These are phyloP conservation scores for Bursaphelenchus okinawaensis DNA, from an alignment of 2,888 invertebrate genomes.

Conservation along the genomic window DNA sequence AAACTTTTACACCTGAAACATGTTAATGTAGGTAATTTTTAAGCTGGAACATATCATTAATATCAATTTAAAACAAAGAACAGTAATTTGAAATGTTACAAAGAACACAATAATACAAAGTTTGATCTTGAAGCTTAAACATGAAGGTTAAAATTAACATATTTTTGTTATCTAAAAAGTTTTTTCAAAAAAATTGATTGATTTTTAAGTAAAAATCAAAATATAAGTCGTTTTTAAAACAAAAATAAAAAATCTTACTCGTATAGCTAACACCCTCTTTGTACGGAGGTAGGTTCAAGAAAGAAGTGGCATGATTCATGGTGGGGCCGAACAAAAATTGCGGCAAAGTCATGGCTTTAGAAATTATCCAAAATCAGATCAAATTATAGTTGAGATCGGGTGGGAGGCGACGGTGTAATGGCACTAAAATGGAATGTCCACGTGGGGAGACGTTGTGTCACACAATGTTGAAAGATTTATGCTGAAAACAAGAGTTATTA, in stretches of 20 bases:
- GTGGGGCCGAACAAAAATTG: constrained; percentile 11
- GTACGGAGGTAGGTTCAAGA: constrained; percentile 5
- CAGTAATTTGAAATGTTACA: no score
- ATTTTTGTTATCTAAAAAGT: no score
- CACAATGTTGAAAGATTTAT: constrained; percentile 1
- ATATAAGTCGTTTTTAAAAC: not conserved
- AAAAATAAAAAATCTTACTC: constrained; percentile 8
- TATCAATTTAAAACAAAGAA: no score
- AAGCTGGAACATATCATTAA: no score
- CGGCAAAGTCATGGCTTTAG: constrained; percentile 10
- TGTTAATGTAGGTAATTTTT: no score
- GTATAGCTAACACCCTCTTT: constrained; percentile 23
- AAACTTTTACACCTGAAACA: not conserved
- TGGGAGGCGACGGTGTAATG: not conserved
- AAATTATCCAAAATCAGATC: not conserved
- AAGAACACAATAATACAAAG: no score
- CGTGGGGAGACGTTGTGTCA: not conserved
- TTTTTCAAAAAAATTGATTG: no score
- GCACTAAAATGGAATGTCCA: not conserved
- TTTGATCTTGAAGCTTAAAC: no score
- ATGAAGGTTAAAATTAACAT: no score
- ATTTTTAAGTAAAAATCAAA: not conserved
- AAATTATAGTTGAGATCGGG: not conserved
- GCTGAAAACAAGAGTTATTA: no score
- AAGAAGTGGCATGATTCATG: constrained; percentile 12